Conservation (phyloP, 2,888 invertebrate species). For the Drosophila cyrtoloma region DNA sequence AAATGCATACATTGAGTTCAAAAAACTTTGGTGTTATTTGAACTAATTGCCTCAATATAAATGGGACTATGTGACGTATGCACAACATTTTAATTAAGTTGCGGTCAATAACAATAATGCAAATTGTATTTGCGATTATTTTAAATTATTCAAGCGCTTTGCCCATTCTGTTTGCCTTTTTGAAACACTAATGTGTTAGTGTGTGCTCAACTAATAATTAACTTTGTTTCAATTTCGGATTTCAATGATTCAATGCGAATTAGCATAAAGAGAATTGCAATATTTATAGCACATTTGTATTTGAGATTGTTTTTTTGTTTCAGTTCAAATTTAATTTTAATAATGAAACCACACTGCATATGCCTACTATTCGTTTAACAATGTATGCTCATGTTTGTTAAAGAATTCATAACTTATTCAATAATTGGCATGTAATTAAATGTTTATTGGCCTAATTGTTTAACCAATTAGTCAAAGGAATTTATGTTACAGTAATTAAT, state of each 20-base stretch:
- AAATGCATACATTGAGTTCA: conserved; percentile 43
- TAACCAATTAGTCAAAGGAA: conserved; percentile 56
- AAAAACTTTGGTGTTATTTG: conserved; percentile 40
- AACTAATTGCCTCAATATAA: conserved; percentile 45
- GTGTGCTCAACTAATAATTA: conserved; percentile 32
- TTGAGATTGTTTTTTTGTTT: not conserved
- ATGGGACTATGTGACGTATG: conserved; percentile 50
- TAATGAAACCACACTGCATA: conserved; percentile 23
- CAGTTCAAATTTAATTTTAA: conserved; percentile 9
- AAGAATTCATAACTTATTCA: conserved; percentile 62
- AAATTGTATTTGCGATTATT: conserved; percentile 65
- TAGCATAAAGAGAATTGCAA: conserved; percentile 36
- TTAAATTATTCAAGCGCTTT: conserved; percentile 63
- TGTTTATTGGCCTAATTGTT: conserved; percentile 70
- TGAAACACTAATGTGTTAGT: conserved; percentile 13
- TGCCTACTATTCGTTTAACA: conserved; percentile 41
- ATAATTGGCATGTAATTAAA: conserved; percentile 68
- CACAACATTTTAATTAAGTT: conserved; percentile 79
- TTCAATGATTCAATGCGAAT: conserved; percentile 23
- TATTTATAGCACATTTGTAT: conserved; percentile 13
- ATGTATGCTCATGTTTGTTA: conserved; percentile 33
- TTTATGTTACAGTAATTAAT: conserved; percentile 48
- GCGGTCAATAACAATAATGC: conserved; percentile 56
- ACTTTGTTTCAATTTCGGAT: conserved; percentile 32
- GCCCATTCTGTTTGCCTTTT: conserved; percentile 20